Percentiles rank a stretch among this genome's conserved stretches.
Conservation (phyloP, 2,113 vertebrate species). For the Albula glossodonta region DNA sequence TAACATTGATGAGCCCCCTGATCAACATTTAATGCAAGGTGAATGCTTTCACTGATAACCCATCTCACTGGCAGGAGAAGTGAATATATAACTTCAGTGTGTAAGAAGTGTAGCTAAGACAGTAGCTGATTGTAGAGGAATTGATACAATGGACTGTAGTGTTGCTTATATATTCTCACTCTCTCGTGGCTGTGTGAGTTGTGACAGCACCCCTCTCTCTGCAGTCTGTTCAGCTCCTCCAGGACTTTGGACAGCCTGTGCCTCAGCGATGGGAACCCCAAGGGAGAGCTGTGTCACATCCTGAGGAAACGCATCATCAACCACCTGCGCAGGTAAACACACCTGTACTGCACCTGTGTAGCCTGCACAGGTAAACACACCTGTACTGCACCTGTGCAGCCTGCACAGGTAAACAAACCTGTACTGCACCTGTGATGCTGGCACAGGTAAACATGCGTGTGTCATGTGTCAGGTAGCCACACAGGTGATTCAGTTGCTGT, state of each 20-base stretch:
- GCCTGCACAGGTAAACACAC: not conserved
- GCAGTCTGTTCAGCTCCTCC: slow-evolving; percentile 74
- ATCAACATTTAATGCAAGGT: no score
- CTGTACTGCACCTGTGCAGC: not conserved
- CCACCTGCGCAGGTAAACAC: slow-evolving; percentile 70
- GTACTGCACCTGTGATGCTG: not conserved
- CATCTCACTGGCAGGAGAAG: no score
- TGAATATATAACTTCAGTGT: no score
- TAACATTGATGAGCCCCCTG: no score
- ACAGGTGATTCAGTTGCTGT: not conserved
- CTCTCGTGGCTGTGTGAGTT: no score
- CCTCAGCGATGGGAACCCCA: slow-evolving; percentile 50
- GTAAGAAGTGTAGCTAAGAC: no score
- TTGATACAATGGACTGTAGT: no score
- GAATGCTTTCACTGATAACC: no score
- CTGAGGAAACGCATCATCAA: slow-evolving; percentile 72
- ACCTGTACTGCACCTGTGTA: not conserved
- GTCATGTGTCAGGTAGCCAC: not conserved
- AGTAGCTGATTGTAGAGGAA: no score
- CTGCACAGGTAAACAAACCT: not conserved
- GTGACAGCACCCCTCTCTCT: slow-evolving; percentile 15
- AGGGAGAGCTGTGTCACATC: slow-evolving; percentile 55
- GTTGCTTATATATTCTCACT: no score
- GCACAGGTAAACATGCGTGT: no score
- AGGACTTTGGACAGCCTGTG: slow-evolving; percentile 66